Evolutionary conservation across 1,140 invertebrate genomes (phyloP).

Genomic region (Atta colombica): DNA sequence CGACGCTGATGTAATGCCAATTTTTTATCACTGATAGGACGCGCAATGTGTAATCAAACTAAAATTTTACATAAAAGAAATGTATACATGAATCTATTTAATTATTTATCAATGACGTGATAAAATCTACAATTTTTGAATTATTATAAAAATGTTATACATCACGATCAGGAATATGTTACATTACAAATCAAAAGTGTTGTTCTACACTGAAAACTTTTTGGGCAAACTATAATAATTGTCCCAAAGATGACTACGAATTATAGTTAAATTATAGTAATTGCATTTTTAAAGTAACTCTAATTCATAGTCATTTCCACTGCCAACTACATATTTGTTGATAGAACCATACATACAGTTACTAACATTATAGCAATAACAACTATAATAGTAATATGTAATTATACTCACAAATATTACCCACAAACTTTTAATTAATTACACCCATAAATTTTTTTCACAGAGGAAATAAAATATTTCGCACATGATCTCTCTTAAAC

Average conservation of each 20-base stretch:
- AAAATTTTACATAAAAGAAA: neutral
- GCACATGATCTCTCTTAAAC: neutral
- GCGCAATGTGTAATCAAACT: slow-evolving; percentile 39
- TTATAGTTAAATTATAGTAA: no score
- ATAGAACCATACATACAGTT: no score
- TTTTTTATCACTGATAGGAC: slow-evolving; percentile 9
- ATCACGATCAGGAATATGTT: neutral
- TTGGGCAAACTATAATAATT: no score
- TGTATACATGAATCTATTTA: neutral
- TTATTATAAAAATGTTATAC: neutral
- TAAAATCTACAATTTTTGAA: neutral
- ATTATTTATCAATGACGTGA: neutral
- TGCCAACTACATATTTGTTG: no score
- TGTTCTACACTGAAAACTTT: neutral
- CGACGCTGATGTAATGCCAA: neutral
- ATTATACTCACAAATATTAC: no score
- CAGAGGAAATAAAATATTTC: neutral
- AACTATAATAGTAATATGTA: no score
- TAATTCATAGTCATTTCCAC: no score
- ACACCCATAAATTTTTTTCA: no score
- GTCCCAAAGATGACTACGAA: no score
- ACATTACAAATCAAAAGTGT: neutral
- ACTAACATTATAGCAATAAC: no score
- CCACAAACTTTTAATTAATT: no score
- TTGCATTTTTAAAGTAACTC: no score